Conservation (phyloP, 35 echinoderm and acorn worm genomes). For the Heliocidaris tuberculata region DNA sequence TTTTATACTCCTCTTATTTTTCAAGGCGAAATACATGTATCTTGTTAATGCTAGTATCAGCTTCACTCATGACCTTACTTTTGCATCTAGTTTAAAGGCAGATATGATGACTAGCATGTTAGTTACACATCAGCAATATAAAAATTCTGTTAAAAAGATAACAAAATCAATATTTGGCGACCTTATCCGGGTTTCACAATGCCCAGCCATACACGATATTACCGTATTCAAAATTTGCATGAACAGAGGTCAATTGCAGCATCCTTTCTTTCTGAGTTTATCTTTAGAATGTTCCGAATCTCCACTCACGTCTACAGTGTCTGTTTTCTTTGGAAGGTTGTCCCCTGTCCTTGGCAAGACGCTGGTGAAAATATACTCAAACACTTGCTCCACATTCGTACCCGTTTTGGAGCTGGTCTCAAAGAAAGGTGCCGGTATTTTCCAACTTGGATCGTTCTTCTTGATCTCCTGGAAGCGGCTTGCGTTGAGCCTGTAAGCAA, state of each 20-base stretch:
- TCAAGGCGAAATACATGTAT: too few species aligned
- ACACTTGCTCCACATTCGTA: slow-evolving; percentile 86
- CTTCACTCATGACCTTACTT: too few species aligned
- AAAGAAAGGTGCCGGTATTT: slow-evolving; percentile 66
- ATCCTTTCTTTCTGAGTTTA: not conserved
- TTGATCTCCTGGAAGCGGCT: slow-evolving; percentile 53
- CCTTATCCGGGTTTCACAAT: too few species aligned
- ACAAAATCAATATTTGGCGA: too few species aligned
- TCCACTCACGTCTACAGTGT: not conserved
- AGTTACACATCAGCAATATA: too few species aligned
- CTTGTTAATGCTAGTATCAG: too few species aligned
- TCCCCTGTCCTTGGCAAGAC: slow-evolving; percentile 45
- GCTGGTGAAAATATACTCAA: slow-evolving; percentile 90
- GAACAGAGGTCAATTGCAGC: slow-evolving; percentile 19
- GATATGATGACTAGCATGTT: too few species aligned
- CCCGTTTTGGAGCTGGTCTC: slow-evolving; percentile 90
- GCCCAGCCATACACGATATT: too few species aligned
- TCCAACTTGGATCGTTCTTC: not conserved
- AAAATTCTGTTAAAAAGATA: too few species aligned
- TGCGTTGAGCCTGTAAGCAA: slow-evolving; percentile 69
- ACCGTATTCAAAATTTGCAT: too few species aligned
- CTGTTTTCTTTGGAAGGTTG: not conserved
- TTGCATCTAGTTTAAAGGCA: too few species aligned
- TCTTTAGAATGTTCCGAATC: not conserved
- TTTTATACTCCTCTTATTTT: too few species aligned